Conservation (phyloP, 2,113 vertebrate species). For the Corydoras maculifer region DNA sequence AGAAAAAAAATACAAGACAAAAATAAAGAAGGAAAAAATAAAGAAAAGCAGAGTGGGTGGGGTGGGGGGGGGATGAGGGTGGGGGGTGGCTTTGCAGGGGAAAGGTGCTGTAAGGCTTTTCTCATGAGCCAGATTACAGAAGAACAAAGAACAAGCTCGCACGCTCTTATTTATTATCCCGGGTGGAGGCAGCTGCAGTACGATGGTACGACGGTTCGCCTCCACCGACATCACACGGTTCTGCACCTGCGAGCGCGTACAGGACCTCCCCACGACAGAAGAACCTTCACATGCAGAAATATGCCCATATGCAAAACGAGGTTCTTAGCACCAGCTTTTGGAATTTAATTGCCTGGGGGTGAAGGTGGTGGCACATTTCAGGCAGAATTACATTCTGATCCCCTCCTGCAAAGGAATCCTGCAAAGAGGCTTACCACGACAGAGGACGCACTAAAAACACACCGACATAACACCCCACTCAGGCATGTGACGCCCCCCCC, state of each 20-base stretch:
- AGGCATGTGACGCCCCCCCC: slow-evolving; percentile 24
- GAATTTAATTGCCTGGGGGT: not conserved
- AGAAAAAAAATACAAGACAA: not conserved
- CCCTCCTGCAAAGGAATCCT: slow-evolving; percentile 23
- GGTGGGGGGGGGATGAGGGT: not conserved
- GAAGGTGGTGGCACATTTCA: slow-evolving; percentile 15
- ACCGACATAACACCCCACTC: slow-evolving; percentile 3
- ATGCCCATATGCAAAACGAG: no score
- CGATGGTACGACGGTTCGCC: no score
- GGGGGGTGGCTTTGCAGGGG: slow-evolving; percentile 7
- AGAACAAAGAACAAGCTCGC: slow-evolving; percentile 14
- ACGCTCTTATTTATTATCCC: not conserved
- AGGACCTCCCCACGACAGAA: no score
- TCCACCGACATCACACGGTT: no score
- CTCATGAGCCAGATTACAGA: slow-evolving; percentile 38
- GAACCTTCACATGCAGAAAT: no score
- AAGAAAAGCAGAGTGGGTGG: not conserved
- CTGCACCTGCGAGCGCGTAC: no score
- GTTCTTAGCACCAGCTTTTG: not conserved
- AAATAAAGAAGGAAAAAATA: not conserved
- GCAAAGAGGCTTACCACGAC: slow-evolving; percentile 42
- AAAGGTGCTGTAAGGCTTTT: slow-evolving; percentile 34
- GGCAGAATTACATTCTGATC: slow-evolving; percentile 20
- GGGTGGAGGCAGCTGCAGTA: not conserved
- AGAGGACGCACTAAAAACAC: not conserved